phyloP scores from a whole-genome alignment of 2,888 invertebrate genomes.

The Drosophila phalerata region DNA sequence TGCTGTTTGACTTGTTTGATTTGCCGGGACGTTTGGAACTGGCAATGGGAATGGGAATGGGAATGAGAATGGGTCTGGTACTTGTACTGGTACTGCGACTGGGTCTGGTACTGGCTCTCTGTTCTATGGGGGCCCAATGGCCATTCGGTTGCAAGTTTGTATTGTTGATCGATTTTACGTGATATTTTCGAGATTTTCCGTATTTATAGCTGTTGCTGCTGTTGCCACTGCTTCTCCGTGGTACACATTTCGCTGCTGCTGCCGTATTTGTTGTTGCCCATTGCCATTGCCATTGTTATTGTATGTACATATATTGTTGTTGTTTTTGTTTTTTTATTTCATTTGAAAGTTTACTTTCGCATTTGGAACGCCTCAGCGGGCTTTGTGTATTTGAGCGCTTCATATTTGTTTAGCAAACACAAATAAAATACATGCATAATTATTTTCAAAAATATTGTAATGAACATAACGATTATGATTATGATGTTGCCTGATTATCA shows the following conservation, averaged over 20 bases:
- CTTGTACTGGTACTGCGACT: not conserved
- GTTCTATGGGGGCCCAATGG: constrained; percentile 52
- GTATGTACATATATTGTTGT: constrained; percentile 18
- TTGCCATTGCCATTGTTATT: constrained; percentile 44
- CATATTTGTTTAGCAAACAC: constrained; percentile 81
- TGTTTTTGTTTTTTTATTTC: constrained; percentile 62
- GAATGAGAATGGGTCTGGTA: not conserved
- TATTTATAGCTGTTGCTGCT: constrained; percentile 78
- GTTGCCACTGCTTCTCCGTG: constrained; percentile 43
- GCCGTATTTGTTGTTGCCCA: constrained; percentile 63
- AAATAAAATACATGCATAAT: constrained; percentile 82
- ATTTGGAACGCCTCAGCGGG: constrained; percentile 68
- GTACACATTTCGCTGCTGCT: constrained; percentile 64
- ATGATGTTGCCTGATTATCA: constrained; percentile 62
- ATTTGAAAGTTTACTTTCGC: constrained; percentile 80
- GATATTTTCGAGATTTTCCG: constrained; percentile 84
- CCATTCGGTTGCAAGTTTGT: constrained; percentile 83
- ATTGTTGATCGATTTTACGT: constrained; percentile 85
- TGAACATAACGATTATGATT: constrained; percentile 69
- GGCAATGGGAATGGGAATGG: constrained; percentile 3
- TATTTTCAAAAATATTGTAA: constrained; percentile 80
- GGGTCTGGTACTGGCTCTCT: constrained; percentile 4
- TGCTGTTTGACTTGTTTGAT: constrained; percentile 65
- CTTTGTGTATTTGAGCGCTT: constrained; percentile 66
- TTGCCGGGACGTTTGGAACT: constrained; percentile 36